Evolutionary conservation across 2,888 invertebrate genomes (phyloP).

Genomic region (Chirona hameri): DNA sequence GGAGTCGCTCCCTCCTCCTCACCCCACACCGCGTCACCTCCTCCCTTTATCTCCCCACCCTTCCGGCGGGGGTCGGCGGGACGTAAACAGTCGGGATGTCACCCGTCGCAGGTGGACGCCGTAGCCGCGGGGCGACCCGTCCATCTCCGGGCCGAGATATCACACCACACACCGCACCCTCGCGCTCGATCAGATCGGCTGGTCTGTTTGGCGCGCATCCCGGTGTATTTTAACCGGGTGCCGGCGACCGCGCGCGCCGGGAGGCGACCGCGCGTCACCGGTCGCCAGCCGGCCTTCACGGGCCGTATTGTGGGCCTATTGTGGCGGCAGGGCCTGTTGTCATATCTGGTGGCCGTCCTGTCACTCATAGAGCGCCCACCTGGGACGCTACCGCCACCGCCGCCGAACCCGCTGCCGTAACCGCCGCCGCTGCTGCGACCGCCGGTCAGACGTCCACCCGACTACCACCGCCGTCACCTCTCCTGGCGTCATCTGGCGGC

Average conservation of each 20-base stretch:
- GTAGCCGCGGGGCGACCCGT: background rate
- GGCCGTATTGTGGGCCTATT: background rate
- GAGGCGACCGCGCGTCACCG: background rate
- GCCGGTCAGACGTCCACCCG: background rate
- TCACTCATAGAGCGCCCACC: slow-evolving; percentile 2
- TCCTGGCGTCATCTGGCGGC: background rate
- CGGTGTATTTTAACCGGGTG: background rate
- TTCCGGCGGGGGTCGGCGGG: too few species aligned
- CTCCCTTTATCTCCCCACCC: too few species aligned
- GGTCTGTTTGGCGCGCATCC: background rate
- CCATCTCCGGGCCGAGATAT: background rate
- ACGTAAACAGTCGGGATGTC: too few species aligned
- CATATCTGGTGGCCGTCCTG: slow-evolving; percentile 5
- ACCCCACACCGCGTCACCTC: too few species aligned
- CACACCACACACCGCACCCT: slow-evolving; percentile 1
- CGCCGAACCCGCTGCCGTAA: background rate
- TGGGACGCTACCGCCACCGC: background rate
- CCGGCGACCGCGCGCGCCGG: background rate
- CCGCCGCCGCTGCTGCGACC: background rate
- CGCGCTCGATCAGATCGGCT: background rate
- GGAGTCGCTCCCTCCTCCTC: too few species aligned
- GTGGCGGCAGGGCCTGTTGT: background rate
- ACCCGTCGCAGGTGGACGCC: background rate
- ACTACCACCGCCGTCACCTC: background rate
- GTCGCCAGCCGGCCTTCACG: background rate